Conservation (phyloP, 2,797 vertebrate genomes). For the Phataginus tetradactyla region DNA sequence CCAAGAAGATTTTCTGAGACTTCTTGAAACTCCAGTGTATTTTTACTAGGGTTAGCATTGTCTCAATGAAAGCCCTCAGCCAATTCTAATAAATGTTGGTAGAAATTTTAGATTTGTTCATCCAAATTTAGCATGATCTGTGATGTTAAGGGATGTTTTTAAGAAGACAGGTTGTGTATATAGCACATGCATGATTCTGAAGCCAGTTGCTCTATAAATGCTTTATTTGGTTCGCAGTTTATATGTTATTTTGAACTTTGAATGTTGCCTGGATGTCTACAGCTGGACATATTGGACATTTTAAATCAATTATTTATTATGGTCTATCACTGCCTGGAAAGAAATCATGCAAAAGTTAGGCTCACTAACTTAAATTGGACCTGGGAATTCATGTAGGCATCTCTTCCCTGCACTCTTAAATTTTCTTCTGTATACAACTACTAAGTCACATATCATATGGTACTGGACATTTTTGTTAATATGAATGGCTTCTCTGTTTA, state of each 20-base stretch:
- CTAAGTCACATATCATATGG: not conserved
- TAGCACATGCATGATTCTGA: not conserved
- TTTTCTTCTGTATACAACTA: not conserved
- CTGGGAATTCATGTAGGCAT: not conserved
- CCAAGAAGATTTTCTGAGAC: slow-evolving; percentile 10
- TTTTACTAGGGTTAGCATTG: not conserved
- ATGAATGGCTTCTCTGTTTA: not conserved
- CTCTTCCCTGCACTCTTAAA: not conserved
- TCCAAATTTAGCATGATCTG: not conserved
- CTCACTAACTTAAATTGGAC: not conserved
- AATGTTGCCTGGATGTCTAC: not conserved
- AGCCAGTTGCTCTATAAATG: not conserved
- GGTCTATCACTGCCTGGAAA: not conserved
- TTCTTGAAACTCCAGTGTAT: not conserved
- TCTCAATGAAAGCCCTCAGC: not conserved
- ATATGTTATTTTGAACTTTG: not conserved
- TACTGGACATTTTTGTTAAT: not conserved
- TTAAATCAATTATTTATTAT: not conserved
- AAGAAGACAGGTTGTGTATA: not conserved
- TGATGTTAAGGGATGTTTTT: not conserved
- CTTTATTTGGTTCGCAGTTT: not conserved
- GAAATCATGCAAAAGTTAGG: not conserved
- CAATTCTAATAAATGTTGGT: not conserved
- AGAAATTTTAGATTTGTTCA: not conserved
- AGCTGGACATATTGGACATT: not conserved